Evolutionary conservation across 2,888 invertebrate species (phyloP), one percentile per base, ranked within the genome.

Genomic region (Ochlodes sylvanus): DNA sequence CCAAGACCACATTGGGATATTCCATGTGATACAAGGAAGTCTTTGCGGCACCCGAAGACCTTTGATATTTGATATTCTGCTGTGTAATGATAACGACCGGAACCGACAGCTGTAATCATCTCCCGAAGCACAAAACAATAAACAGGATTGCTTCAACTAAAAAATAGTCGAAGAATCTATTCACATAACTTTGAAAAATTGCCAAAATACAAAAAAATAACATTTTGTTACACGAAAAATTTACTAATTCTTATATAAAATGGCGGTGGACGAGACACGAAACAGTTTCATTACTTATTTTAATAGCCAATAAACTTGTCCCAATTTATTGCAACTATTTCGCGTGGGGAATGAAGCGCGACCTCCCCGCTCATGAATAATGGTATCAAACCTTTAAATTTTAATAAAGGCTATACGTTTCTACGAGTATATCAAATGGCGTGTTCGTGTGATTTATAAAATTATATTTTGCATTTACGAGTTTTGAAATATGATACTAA

Each of bases 251-350:
- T 68, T 41, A 21, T 56, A 62, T 44, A 15, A 72, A 74, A 74
- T 73, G 69, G 71, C 72, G 69, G 64, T 64, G 66, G 69, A 71
- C 68, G 69, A 69, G 58, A 67, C 72, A 70, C 82, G 83, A 83
- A 83, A 86, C 84, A 76, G 80, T 86, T 89, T 89, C 88, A 90
- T 90, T 90, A 87, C 83, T 89, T 89, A 90, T 89, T 91, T 89
- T 91, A 90, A 92, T 90, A 88, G 89, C 84, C 90, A 88, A 90
- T 92, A 92, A 89, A 91, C 80, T 90, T 84, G 75, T 77, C 79
- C 73, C 78, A 89, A 90, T 91, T 91, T 92, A 91, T 91, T 78
- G 86, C 82, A 73, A 84, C 85, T 86, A 86, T 90, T 88, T 87
- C 87, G 82, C 85, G 87, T 85, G 86, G 86, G 84, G 87, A 88